phyloP scores from a whole-genome alignment of 2,113 vertebrate species.

The Monopterus albus region DNA sequence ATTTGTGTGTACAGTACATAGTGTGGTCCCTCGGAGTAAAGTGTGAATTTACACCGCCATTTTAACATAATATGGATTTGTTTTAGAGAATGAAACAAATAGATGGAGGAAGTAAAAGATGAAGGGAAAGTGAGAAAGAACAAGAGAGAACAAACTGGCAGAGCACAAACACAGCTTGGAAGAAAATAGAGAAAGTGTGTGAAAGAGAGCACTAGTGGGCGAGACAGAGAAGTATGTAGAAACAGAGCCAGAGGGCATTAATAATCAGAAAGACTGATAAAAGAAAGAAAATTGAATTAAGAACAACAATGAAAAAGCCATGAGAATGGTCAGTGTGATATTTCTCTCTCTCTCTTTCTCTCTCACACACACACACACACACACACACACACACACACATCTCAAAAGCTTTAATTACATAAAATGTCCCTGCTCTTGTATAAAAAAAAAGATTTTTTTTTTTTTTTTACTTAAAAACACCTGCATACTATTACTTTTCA shows the following conservation, averaged over 20 bases:
- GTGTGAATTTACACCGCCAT: background rate
- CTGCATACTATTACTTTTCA: too few species aligned
- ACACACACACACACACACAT: too few species aligned
- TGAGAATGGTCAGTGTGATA: background rate
- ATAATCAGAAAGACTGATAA: background rate
- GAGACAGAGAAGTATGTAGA: constrained; percentile 18
- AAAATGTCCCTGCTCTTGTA: too few species aligned
- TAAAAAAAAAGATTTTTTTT: too few species aligned
- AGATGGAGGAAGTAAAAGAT: background rate
- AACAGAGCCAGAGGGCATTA: background rate
- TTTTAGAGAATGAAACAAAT: constrained; percentile 18
- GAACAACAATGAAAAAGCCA: constrained; percentile 4
- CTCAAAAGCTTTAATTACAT: too few species aligned
- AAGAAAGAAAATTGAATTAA: background rate
- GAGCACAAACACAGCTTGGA: background rate
- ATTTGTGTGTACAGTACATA: too few species aligned
- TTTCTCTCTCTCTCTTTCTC: too few species aligned
- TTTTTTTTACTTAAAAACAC: too few species aligned
- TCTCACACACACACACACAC: too few species aligned
- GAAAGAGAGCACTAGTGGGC: background rate
- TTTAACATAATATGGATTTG: background rate
- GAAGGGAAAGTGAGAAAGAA: background rate
- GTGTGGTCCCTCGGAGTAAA: constrained; percentile 11
- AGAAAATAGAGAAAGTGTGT: background rate
- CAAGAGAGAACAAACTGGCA: background rate